Base-by-base conservation (phyloP, 2,113 vertebrate species). In the Zosterops hypoxanthus region DNA sequence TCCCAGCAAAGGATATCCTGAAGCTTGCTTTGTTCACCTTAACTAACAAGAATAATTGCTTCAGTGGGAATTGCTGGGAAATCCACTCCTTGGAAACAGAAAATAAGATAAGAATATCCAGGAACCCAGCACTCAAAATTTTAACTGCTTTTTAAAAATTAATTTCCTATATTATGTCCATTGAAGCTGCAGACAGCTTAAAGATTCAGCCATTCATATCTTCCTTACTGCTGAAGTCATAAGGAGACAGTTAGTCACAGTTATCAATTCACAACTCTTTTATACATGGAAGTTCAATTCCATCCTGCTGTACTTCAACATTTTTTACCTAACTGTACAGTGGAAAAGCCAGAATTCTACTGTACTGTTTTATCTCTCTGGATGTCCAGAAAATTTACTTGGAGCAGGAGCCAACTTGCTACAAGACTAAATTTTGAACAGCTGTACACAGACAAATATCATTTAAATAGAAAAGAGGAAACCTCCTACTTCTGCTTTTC, bases 1-100 rank as follows among this genome's bases (percentile, higher is more conserved):
- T 95, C 71, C 91, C 89, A 88, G 88, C 86, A 94, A 88, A 97
- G 95, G 97, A 97, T 94, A 96, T 97, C 97, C 97, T 96, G 94
- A 94, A 83, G 72, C 20, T 94, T 57, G 65, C 52, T 86, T 80
- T 89, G 84, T 73, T 85, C 63, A 80, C 70, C 73, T 86, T 56
- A 34, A 73, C 84, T 87, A 94, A 82, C 18, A 34, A 71, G 60
- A 91, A 60, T 88, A 94, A 97, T 88, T 83, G 71, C 72, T 94
- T 79, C 88, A 85, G 76, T 29, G 95, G 92, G 91, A 94, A 95
- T 66, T 97, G 68, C 36, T 87, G 88, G 92, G 78, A 96, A 97
- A 88, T 93, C 55, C 64, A 96, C 69, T 60, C 55, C 63, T 86
- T 83, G 64, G 44, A 86, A 92, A 50, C 31, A 68, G 65, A 77